phyloP scores from a whole-genome alignment of 2,888 invertebrate genomes.

The Oligia fasciuncula region DNA sequence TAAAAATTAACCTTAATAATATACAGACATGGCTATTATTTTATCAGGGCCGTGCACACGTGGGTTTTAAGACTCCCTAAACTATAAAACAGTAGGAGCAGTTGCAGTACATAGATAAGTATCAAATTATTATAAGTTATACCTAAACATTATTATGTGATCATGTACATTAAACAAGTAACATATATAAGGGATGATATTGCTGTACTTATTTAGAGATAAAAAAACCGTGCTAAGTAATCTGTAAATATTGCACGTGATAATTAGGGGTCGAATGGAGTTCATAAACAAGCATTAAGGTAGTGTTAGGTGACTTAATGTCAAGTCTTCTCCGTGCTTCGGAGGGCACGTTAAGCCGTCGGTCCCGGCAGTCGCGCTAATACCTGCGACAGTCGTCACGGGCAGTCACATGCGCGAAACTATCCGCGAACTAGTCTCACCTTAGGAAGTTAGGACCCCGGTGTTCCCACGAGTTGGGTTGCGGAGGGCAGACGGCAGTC shows the following conservation, averaged over 20 bases:
- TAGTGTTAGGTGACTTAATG: neutral
- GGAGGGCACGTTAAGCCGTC: slow-evolving; percentile 32
- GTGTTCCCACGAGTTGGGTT: slow-evolving; percentile 16
- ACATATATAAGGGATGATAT: neutral
- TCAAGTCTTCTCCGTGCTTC: neutral
- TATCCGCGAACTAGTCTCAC: slow-evolving; percentile 15
- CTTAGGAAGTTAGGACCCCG: slow-evolving; percentile 1
- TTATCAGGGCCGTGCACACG: too few relatives aligned
- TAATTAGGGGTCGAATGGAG: too few relatives aligned
- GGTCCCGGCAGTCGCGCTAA: slow-evolving; percentile 29
- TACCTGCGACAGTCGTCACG: slow-evolving; percentile 35
- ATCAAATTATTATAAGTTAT: too few relatives aligned
- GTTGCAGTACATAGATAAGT: neutral
- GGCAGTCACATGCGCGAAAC: slow-evolving; percentile 15
- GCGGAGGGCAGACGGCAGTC: slow-evolving; percentile 8
- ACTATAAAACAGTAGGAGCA: neutral
- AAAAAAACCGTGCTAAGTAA: slow-evolving; percentile 7
- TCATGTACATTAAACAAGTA: neutral
- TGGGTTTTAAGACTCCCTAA: neutral
- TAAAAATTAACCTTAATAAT: neutral
- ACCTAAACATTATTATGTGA: neutral
- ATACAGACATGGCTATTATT: neutral
- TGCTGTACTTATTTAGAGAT: neutral
- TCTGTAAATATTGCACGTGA: slow-evolving; percentile 12
- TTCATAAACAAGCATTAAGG: neutral